Evolutionary conservation across 2,888 invertebrate species (phyloP), one percentile per base, ranked within the genome.

Genomic region (Adelphocoris suturalis): DNA sequence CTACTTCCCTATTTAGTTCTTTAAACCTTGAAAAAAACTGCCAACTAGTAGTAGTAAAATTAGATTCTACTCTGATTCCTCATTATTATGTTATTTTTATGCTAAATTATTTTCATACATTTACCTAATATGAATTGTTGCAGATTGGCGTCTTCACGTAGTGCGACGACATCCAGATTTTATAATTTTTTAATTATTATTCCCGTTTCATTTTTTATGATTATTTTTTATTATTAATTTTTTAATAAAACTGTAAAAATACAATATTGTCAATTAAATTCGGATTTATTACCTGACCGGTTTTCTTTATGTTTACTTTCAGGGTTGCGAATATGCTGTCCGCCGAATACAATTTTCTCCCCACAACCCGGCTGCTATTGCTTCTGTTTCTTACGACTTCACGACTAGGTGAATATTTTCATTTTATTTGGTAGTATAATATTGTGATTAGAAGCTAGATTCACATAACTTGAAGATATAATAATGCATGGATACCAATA

Each of bases 301-400:
- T n/a, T n/a, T n/a, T 37, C 7, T 16, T 47, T 14, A 3, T 81
- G 75, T 28, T 23, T 55, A 46, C 27, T 84, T 92, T 23, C 90
- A 92, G 94, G 97, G 96, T 93, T 97, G 97, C 92, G 96, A 96
- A 92, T 97, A 96, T 93, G 97, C 98, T 13, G 96, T 97, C 0
- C 94, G 97, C 92, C 95, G 96, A 93, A 95, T 97, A 55, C 96
- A 97, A 93, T 97, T 97, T 92, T 97, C 97, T 0, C 97, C 97
- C 0, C 96, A 96, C 93, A 94, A 95, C 86, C 94, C 95, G 0
- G 95, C 96, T 14, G 94, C 96, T 0, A 93, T 97, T 91, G 97
- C 96, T 13, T 96, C 97, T 0, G 97, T 96, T 11, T 97, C 97
- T 61, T 97, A 97, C 93, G 97, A 98, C 93, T 97, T 97, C 92